Evolutionary conservation across 2,113 vertebrate genomes (phyloP).

Genomic region (Parus major): DNA sequence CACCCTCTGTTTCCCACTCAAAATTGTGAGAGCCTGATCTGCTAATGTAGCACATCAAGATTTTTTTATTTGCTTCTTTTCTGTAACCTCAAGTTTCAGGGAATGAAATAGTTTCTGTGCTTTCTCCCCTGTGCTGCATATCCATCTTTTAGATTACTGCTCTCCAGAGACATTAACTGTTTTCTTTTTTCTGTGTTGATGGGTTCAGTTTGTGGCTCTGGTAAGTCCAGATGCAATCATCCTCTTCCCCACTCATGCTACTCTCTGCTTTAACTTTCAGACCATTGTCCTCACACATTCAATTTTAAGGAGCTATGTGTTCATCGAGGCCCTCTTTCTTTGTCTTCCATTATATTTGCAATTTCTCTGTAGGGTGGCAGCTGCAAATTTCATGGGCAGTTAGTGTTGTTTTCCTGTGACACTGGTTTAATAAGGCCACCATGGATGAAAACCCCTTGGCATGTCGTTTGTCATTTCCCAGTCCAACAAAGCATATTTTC

Average conservation of each 20-base stretch:
- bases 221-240: neutral
- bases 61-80: constrained; percentile 1
- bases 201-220: neutral
- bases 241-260: neutral
- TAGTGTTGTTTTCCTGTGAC: neutral
- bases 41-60: neutral
- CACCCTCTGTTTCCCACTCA: neutral
- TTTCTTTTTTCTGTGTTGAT: neutral
- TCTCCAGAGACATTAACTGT: neutral
- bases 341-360: constrained; percentile 2
- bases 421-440: constrained; percentile 4
- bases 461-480: neutral
- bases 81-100: neutral
- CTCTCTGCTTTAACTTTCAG: neutral
- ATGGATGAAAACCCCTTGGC: neutral
- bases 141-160: constrained; percentile 1
- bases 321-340: neutral
- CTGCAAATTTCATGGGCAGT: constrained; percentile 21
- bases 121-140: neutral
- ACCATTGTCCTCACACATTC: neutral
- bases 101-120: neutral
- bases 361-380: neutral
- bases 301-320: neutral
- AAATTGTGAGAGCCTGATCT: neutral
- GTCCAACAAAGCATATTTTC: neutral